These are phyloP conservation scores for Recurvirostra avosetta DNA, from an alignment of 2,113 vertebrate species.

Conservation along the genomic window DNA sequence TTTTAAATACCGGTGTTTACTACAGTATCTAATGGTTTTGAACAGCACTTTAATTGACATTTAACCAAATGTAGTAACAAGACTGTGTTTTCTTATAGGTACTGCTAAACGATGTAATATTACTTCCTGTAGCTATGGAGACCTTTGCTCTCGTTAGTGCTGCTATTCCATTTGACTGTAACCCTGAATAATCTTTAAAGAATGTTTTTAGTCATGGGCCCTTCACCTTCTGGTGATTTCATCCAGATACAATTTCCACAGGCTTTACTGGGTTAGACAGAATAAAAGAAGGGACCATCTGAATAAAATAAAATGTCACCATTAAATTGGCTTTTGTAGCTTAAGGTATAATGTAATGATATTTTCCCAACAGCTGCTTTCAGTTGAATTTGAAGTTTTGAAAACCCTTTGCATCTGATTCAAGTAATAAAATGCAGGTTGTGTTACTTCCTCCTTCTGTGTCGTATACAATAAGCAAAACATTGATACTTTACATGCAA, in stretches of 20 bases:
- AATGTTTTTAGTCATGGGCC: conserved; percentile 75
- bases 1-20: background rate
- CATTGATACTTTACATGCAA: conserved; percentile 32
- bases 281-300: conserved; percentile 76
- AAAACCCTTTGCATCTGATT: conserved; percentile 71
- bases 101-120: conserved; percentile 40
- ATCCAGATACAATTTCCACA: conserved; percentile 76
- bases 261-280: conserved; percentile 68
- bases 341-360: conserved; percentile 76
- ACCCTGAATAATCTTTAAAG: conserved; percentile 74
- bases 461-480: conserved; percentile 63
- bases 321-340: conserved; percentile 78
- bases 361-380: conserved; percentile 79
- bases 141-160: conserved; percentile 68
- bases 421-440: conserved; percentile 78
- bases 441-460: conserved; percentile 73
- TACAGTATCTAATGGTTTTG: background rate
- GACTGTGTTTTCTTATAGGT: background rate
- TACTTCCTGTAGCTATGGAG: conserved; percentile 59
- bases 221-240: conserved; percentile 79
- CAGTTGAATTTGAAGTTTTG: conserved; percentile 74
- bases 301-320: conserved; percentile 81
- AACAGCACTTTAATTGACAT: background rate
- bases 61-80: conserved; percentile 10
- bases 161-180: conserved; percentile 59